These are phyloP conservation scores for Drosophila mojavensis DNA, from an alignment of 1,140 invertebrate genomes.

Conservation along the genomic window DNA sequence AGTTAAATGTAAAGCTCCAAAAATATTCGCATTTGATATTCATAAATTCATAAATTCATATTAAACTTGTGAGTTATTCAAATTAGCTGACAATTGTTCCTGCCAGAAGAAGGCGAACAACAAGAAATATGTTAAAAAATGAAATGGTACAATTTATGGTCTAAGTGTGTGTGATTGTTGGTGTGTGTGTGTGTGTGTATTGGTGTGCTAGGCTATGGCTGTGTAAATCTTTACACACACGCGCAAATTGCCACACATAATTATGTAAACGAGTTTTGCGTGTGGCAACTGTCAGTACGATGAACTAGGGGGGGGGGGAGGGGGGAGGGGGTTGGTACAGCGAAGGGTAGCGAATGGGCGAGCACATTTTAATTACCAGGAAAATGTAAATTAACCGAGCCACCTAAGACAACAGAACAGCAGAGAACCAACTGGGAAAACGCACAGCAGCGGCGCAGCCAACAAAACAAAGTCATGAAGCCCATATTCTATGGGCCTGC, in stretches of 20 bases:
- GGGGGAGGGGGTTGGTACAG: slow-evolving; percentile 2
- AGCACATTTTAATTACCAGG: slow-evolving; percentile 78
- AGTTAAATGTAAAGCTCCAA: slow-evolving; percentile 2
- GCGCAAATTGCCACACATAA: slow-evolving; percentile 77
- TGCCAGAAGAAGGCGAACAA: slow-evolving; percentile 10
- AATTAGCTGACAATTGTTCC: slow-evolving; percentile 47
- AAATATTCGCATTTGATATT: slow-evolving; percentile 28
- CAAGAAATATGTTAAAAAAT: slow-evolving; percentile 22
- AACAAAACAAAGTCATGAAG: slow-evolving; percentile 62
- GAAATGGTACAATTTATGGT: slow-evolving; percentile 57
- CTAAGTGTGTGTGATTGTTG: slow-evolving; percentile 18
- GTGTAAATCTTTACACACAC: slow-evolving; percentile 66
- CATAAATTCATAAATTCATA: slow-evolving; percentile 34
- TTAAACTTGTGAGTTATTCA: slow-evolving; percentile 39
- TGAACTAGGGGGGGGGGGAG: slow-evolving; percentile 5
- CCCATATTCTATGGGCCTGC: slow-evolving; percentile 4
- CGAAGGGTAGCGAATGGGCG: slow-evolving; percentile 26
- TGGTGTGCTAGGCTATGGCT: slow-evolving; percentile 30
- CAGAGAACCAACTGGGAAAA: slow-evolving; percentile 35
- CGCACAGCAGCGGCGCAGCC: slow-evolving; percentile 42
- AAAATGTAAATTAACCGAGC: slow-evolving; percentile 78
- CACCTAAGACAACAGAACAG: slow-evolving; percentile 67
- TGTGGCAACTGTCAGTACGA: not conserved
- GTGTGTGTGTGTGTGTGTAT: slow-evolving; percentile 26
- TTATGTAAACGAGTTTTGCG: slow-evolving; percentile 72